Base-by-base conservation (phyloP, 1,140 invertebrate genomes). In the Ooceraea biroi region DNA sequence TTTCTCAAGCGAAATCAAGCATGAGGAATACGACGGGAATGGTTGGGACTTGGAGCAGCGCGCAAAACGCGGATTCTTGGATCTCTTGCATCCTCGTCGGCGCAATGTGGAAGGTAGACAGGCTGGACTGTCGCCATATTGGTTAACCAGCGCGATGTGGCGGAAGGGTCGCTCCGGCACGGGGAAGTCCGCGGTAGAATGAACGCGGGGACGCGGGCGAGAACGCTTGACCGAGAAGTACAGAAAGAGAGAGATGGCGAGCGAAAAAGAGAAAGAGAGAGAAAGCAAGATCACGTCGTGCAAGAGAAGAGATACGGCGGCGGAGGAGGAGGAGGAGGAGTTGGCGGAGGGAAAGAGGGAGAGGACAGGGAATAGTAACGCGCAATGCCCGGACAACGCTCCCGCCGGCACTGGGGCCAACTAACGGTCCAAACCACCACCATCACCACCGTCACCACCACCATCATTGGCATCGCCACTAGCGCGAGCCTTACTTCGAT, bases 401-500 rank as follows among this genome's bases (percentile, higher is more conserved):
- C 93, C 92, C 93, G 92, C 76, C 87, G 85, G 85, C 82, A 91
- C 91, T 93, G 91, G 92, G 93, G 93, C 93, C 93, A 93, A 93
- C 91, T 93, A 93, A 93, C 93, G 93, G 93, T 93, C 88, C 90
- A 83, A 83, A 58, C 93, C 92, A 92, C 92, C 92, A 91, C 92
- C 88, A 92, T 57, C 60, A 55, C 14, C 60, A 50, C 55, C 76
- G 58, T 52, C 85, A 61, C 89, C 91, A 91, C 91, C 91, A 90
- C 91, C 88, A 90, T 61, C 48, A 27, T 30, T 48, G 44, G 22
- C 76, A 19, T 80, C 76, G 17, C 65, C 65, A 78, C 36, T 65
- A 44, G 22, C 65, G 50, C 76, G 44, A 80, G 71, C 50, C 65
- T 80, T 30, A 82, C 85, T 85, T 84, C 82, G 83, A 86, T 82